Evolutionary conservation across 2,888 invertebrate species (phyloP), one percentile per base, ranked within the genome.

Genomic region (Anarsia innoxiella): DNA sequence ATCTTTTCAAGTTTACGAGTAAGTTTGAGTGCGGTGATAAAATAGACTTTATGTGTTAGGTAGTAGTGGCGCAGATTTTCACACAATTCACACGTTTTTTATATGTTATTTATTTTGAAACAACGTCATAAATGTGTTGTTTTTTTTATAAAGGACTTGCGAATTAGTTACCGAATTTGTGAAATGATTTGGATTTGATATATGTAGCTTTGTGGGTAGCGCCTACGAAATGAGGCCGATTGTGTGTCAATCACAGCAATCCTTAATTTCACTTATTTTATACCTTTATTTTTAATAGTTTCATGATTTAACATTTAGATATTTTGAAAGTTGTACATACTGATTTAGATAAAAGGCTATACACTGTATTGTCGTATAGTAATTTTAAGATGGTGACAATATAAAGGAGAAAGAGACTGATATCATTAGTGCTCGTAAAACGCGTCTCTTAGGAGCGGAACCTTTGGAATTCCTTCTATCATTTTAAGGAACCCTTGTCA

Each of bases 401-500:
- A 43, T 36, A 45, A 45, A 48, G 44, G 59, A 51, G 57, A 62
- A 65, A 53, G 45, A 55, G 57, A 61, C 66, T 62, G 75, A 73
- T 72, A 77, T 77, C 68, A 70, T 56, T 52, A 55, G 51, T 40
- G 45, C 59, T 71, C 69, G 71, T 79, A 79, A 80, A 79, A 71
- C 65, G 64, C 63, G 67, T 62, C 63, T 68, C 66, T 66, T 53
- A n/a, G n/a, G 53, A 61, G 52, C 48, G 58, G 53, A 65, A 65
- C 71, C 70, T 66, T 70, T 53, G 54, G 64, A 71, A 77, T 77
- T 80, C 71, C 74, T 75, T 72, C 69, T 60, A 78, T 78, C 76
- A 76, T 79, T 78, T 72, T 61, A 63, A 64, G 67, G 57, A 70
- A 78, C 79, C 83, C 83, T 83, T 79, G 79, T 82, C 80, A 78